These are phyloP conservation scores for Cochlearius cochlearius DNA, from an alignment of 2,113 vertebrate genomes.

Conservation along the genomic window DNA sequence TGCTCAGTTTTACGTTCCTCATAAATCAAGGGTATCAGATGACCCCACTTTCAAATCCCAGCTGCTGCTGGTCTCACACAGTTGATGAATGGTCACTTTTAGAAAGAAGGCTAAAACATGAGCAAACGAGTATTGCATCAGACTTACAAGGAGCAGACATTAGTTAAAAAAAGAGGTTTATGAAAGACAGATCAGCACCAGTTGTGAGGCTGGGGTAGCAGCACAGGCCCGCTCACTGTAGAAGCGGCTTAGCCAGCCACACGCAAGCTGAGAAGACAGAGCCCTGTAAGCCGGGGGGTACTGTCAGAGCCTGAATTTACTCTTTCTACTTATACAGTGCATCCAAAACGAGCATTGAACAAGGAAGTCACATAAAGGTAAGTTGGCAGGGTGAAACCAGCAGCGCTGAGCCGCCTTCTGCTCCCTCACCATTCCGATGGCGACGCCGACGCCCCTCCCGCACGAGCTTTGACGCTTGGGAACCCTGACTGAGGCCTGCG, in stretches of 20 bases:
- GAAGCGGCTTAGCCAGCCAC: accelerated
- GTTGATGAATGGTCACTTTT: background rate
- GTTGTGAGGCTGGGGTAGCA: accelerated
- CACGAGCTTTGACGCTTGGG: accelerated
- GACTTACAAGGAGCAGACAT: accelerated
- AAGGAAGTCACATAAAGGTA: accelerated
- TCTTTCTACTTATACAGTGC: accelerated
- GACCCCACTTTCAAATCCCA: background rate
- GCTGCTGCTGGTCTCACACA: background rate
- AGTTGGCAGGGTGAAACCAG: accelerated
- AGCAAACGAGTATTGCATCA: background rate
- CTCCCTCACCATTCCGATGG: background rate
- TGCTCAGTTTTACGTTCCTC: background rate
- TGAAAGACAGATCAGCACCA: too few relatives aligned
- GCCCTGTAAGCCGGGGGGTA: accelerated
- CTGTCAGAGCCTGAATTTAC: accelerated
- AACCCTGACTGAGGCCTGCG: accelerated
- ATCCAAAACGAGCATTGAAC: accelerated
- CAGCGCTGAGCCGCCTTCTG: accelerated
- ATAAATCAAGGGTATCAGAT: background rate
- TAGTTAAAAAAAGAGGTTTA: background rate
- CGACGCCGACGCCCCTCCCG: accelerated
- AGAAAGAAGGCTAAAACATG: background rate
- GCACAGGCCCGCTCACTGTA: accelerated
- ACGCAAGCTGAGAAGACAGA: accelerated